Evolutionary conservation across 2,797 vertebrate species (phyloP).

Genomic region (Setipinna tenuifilis): DNA sequence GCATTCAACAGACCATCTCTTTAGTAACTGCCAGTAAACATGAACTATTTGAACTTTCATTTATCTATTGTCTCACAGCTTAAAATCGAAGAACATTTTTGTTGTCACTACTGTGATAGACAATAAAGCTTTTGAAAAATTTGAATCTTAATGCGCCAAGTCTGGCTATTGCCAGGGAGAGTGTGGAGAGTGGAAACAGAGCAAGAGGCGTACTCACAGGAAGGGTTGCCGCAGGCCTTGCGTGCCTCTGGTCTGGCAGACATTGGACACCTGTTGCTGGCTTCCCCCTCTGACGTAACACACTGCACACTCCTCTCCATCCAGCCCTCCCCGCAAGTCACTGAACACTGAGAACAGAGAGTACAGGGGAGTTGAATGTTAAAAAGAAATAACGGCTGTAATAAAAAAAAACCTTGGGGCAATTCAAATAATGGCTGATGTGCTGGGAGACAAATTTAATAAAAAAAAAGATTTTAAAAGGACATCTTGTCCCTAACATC

Average conservation of each 20-base stretch:
- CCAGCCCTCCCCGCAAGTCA: slow-evolving; percentile 85
- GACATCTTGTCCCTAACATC: slow-evolving; percentile 1
- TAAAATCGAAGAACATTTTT: no score
- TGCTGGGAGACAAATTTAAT: no score
- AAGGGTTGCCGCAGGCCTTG: slow-evolving; percentile 80
- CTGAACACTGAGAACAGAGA: slow-evolving; percentile 81
- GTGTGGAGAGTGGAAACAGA: background rate
- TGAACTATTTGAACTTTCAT: no score
- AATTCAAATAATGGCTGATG: background rate
- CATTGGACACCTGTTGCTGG: slow-evolving; percentile 75
- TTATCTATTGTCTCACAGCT: no score
- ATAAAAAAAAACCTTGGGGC: background rate
- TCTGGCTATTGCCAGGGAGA: background rate
- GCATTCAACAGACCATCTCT: background rate
- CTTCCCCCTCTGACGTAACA: slow-evolving; percentile 76
- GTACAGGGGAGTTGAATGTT: background rate
- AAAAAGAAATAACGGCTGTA: background rate
- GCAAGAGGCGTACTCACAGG: slow-evolving; percentile 79
- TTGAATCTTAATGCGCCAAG: no score
- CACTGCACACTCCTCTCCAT: slow-evolving; percentile 89
- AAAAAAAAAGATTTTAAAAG: background rate
- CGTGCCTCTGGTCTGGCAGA: slow-evolving; percentile 80
- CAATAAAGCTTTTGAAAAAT: no score
- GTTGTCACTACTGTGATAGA: no score
- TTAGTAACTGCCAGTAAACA: no score